Evolutionary conservation across 2,113 vertebrate species (phyloP).

Genomic region (Gulo gulo): DNA sequence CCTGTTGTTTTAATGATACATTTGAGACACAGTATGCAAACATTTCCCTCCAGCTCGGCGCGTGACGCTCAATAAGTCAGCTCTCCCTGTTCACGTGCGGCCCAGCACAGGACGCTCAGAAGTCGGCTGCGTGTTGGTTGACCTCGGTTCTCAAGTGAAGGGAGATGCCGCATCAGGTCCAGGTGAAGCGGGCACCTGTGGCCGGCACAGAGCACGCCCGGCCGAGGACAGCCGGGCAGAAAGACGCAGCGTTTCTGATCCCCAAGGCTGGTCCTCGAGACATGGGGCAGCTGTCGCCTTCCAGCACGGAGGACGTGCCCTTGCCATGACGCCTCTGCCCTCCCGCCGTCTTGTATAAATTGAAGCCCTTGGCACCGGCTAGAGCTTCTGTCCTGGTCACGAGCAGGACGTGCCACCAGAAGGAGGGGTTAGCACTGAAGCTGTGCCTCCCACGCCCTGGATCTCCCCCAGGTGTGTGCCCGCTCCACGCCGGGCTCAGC

Average conservation of each 20-base stretch:
- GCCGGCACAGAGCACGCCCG: not conserved
- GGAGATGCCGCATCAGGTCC: not conserved
- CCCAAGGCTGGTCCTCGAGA: not conserved
- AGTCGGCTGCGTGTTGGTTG: not conserved
- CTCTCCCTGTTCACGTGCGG: too few relatives aligned
- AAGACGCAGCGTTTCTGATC: not conserved
- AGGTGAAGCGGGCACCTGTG: not conserved
- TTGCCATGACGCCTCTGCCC: rapidly evolving
- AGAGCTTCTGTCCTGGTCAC: rapidly evolving
- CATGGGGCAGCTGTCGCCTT: rapidly evolving
- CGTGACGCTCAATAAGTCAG: too few relatives aligned
- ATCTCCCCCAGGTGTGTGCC: not conserved
- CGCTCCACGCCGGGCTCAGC: not conserved
- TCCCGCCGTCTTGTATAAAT: rapidly evolving
- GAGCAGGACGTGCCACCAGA: not conserved
- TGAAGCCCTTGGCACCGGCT: rapidly evolving
- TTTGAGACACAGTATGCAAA: too few relatives aligned
- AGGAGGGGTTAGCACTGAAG: rapidly evolving
- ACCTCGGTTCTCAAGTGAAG: not conserved
- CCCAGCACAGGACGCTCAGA: not conserved
- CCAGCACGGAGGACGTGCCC: rapidly evolving
- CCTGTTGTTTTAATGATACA: not conserved
- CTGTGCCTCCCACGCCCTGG: rapidly evolving
- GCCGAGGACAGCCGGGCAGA: not conserved
- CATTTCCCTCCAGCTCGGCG: not conserved